phyloP scores from a whole-genome alignment of 2,797 vertebrate genomes.

The Muraenolepis orangiensis region DNA sequence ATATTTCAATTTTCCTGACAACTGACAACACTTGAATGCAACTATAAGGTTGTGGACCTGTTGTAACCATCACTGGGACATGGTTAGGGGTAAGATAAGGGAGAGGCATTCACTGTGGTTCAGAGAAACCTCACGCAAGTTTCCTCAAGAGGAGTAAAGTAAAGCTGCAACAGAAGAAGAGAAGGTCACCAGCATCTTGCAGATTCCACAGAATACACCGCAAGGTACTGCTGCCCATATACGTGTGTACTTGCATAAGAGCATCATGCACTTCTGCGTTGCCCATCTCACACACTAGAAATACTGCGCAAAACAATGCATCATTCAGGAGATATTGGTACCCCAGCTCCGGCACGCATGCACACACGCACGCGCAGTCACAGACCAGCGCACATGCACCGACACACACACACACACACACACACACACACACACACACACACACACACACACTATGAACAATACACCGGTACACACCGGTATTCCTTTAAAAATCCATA shows the following conservation, averaged over 20 bases:
- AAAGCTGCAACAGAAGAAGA: conserved; percentile 30
- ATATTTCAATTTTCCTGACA: background rate
- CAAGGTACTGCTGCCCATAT: conserved; percentile 44
- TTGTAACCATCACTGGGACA: conserved; percentile 57
- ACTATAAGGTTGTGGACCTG: background rate
- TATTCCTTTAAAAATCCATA: background rate
- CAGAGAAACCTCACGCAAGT: conserved; percentile 16
- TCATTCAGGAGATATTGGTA: background rate
- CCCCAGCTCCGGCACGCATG: conserved; percentile 20
- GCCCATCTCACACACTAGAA: background rate
- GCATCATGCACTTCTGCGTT: conserved; percentile 49
- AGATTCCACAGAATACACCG: conserved; percentile 49
- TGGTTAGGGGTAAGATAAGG: conserved; percentile 28
- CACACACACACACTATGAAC: background rate
- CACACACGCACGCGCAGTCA: conserved; percentile 5
- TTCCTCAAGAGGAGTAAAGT: conserved; percentile 22
- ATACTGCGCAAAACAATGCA: background rate
- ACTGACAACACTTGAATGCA: background rate
- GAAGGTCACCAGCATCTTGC: conserved; percentile 49
- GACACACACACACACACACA: conserved; percentile 13
- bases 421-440: background rate
- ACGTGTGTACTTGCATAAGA: background rate
- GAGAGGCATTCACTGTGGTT: conserved; percentile 40
- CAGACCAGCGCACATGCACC: conserved; percentile 1
- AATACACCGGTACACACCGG: background rate